These are phyloP conservation scores for Zoroaster sp. DNA, from an alignment of 53 echinoderm and acorn worm species.

Conservation along the genomic window DNA sequence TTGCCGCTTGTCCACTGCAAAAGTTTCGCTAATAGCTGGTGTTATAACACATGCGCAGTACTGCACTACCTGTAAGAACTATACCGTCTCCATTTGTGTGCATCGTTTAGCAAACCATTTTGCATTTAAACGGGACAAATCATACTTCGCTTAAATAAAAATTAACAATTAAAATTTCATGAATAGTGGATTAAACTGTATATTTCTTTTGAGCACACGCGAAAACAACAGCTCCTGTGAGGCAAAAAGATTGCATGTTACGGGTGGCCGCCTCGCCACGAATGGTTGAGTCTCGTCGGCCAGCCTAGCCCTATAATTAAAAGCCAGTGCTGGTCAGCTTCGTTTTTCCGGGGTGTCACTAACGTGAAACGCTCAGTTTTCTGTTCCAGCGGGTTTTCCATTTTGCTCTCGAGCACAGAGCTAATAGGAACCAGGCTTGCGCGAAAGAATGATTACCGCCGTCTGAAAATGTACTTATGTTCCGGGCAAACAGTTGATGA, in stretches of 20 bases:
- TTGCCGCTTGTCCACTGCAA: too few species aligned
- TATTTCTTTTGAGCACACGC: background rate
- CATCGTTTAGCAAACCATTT: background rate
- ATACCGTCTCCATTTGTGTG: background rate
- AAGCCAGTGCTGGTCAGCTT: background rate
- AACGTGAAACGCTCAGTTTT: conserved; percentile 28
- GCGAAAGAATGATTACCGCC: background rate
- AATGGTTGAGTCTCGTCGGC: background rate
- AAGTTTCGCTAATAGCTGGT: too few species aligned
- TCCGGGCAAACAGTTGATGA: too few species aligned
- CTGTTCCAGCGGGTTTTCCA: conserved; percentile 12
- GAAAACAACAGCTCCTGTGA: background rate
- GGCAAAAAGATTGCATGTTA: background rate
- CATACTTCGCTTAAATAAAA: background rate
- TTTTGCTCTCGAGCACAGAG: background rate
- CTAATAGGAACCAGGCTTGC: background rate
- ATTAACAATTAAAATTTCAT: background rate
- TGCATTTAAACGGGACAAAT: background rate
- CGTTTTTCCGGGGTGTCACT: background rate
- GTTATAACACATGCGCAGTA: too few species aligned
- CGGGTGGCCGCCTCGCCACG: background rate
- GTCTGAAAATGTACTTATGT: background rate
- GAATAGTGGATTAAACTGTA: background rate
- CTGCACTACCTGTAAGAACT: background rate
- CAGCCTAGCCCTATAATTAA: conserved; percentile 6